Evolutionary conservation across 1,140 invertebrate genomes (phyloP).

Genomic region (Drosophila ironensis): DNA sequence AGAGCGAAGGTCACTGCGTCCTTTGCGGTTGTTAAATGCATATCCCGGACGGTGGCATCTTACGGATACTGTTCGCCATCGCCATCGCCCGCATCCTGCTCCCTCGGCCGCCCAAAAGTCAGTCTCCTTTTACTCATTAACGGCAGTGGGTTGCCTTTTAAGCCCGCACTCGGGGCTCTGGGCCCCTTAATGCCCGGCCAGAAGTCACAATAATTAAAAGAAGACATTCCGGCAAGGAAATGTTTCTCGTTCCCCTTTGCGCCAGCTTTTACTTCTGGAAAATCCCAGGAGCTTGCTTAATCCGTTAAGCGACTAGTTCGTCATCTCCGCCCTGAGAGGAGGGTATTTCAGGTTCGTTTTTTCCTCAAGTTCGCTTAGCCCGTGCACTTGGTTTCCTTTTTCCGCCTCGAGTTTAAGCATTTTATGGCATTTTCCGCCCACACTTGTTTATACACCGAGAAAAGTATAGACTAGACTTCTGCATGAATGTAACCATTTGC

Average conservation of each 20-base stretch:
- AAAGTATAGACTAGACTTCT: too few species aligned
- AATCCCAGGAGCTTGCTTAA: conserved; percentile 12
- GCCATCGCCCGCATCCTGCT: not conserved
- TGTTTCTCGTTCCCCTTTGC: too few species aligned
- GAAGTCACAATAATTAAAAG: conserved; percentile 33
- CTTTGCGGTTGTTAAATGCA: conserved; percentile 62
- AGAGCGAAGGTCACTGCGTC: conserved; percentile 70
- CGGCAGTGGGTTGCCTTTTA: conserved; percentile 60
- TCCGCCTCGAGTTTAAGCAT: conserved; percentile 41
- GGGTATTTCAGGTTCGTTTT: conserved; percentile 20
- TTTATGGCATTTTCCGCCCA: conserved; percentile 13
- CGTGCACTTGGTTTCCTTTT: conserved; percentile 1
- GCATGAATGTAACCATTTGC: too few species aligned
- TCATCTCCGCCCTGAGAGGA: not conserved
- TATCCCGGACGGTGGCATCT: conserved; percentile 24
- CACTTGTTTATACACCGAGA: too few species aligned
- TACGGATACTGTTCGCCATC: not conserved
- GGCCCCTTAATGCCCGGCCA: not conserved
- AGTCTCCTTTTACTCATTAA: conserved; percentile 67
- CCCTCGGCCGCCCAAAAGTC: conserved; percentile 1
- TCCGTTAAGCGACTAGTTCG: conserved; percentile 9
- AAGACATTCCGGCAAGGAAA: conserved; percentile 25
- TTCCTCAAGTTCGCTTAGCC: too few species aligned
- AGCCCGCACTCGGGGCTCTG: conserved; percentile 22
- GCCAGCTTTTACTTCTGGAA: conserved; percentile 1